Percentiles rank a stretch among this genome's conserved stretches.
Evolutionary conservation across 2,888 invertebrate genomes (phyloP).

Genomic region (Eumerus sabulonum): DNA sequence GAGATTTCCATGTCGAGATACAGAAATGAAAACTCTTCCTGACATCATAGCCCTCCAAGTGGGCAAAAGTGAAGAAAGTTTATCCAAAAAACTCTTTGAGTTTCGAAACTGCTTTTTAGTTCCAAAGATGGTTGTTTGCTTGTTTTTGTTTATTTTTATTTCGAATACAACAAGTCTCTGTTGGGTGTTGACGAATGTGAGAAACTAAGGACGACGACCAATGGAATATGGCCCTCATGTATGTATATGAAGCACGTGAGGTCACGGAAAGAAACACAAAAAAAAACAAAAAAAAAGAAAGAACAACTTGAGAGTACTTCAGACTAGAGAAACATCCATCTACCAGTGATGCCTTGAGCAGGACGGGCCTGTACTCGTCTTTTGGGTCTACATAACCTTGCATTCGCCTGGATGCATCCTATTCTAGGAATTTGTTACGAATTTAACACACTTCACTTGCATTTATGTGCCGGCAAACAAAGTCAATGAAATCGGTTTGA

Average conservation of each 20-base stretch:
- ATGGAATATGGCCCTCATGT: conserved; percentile 6
- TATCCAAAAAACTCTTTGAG: conserved; percentile 16
- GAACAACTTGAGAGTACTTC: no score
- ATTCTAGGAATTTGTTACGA: conserved; percentile 27
- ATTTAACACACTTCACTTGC: conserved; percentile 48
- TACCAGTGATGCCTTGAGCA: conserved; percentile 30
- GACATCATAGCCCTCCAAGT: conserved; percentile 24
- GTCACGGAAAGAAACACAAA: no score
- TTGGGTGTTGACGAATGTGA: no score
- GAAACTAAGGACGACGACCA: no score
- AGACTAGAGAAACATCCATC: no score
- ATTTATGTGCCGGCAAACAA: conserved; percentile 36
- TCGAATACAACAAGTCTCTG: conserved; percentile 9
- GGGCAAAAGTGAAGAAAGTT: conserved; percentile 45
- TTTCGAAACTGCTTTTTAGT: conserved; percentile 27
- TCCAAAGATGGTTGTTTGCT: conserved; percentile 30
- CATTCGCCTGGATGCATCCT: no score
- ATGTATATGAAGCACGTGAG: conserved; percentile 3
- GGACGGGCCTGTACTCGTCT: neutral
- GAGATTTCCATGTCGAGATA: conserved; percentile 51
- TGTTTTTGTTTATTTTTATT: neutral
- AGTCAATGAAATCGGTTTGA: conserved; percentile 54
- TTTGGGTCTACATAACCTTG: no score
- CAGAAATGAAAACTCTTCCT: conserved; percentile 27
- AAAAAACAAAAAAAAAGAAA: no score